Base-by-base conservation (phyloP, 1,140 invertebrate genomes). In the Aphelinus certus region DNA sequence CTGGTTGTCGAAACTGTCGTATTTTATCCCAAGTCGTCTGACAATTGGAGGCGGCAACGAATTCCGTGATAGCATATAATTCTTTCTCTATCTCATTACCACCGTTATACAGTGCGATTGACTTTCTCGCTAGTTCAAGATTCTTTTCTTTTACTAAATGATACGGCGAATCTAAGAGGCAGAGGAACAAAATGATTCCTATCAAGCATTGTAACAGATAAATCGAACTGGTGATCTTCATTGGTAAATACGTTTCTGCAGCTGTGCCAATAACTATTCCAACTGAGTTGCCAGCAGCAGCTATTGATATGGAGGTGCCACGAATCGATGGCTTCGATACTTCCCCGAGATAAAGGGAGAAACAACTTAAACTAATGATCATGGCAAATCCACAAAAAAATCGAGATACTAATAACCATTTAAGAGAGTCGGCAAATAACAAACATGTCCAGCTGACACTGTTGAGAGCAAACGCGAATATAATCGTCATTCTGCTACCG, bases 111-210 rank as follows among this genome's bases (percentile, higher is more conserved):
- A 88, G 89, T 57, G 88, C 85, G 43, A 95, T 82, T 1, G 91
- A 90, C 63, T 86, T 82, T 51, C 88, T 86, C 0, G 94, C 94
- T 75, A 91, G 88, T 7, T 90, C 86, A 1, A 86, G 82, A 7
- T 88, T 79, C 1, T 90, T 89, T 3, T 87, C 88, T 73, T 89
- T 89, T 0, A 92, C 82, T 57, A 90, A 87, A 82, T 91, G 93
- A 77, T 94, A 91, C 0, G 94, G 94, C 7, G 93, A 93, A 82
- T 95, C 93, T 0, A 94, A 93, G 82, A 94, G 88, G 73, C 89
- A 91, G 49, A 88, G 85, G 81, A 94, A 92, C 0, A 90, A 89
- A 1, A 91, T 76, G 0, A 92, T 83, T 69, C 91, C 90, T 1
- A 91, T 78, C 0, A 90, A 83, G 2, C 90, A 86, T 60, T 89